phyloP scores from a whole-genome alignment of 2,113 vertebrate genomes.

The Calidris pygmaea region DNA sequence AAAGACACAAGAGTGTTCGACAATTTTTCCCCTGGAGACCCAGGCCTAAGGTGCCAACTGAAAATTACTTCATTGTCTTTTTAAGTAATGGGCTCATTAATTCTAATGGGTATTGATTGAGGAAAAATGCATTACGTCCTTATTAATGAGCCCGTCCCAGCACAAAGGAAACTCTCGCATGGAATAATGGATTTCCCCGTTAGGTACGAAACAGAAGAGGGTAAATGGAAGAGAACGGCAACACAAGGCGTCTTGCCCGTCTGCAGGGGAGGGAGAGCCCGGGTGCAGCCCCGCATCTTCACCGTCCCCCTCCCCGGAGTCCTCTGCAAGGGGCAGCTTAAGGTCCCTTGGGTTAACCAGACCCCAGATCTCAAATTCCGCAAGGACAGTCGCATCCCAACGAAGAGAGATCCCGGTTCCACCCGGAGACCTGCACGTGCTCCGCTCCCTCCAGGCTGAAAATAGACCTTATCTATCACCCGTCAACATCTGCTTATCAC shows the following conservation, averaged over 20 bases:
- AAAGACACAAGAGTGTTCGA: slow-evolving; percentile 34
- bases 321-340: not conserved
- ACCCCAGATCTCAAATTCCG: not conserved
- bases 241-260: rapidly evolving
- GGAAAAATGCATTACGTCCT: slow-evolving; percentile 71
- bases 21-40: slow-evolving; percentile 23
- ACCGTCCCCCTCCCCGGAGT: rapidly evolving
- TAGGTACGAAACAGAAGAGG: not conserved
- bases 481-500: not conserved
- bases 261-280: not conserved
- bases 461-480: not conserved
- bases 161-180: slow-evolving; percentile 45
- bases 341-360: not conserved
- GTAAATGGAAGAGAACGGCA: not conserved
- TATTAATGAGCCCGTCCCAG: slow-evolving; percentile 70
- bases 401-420: not conserved
- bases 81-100: slow-evolving; percentile 74
- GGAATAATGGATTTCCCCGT: slow-evolving; percentile 31
- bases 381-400: not conserved
- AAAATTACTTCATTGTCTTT: slow-evolving; percentile 75
- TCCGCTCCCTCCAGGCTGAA: not conserved
- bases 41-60: slow-evolving; percentile 65
- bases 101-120: slow-evolving; percentile 79
- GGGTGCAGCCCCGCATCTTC: rapidly evolving
- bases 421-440: not conserved